phyloP scores from a whole-genome alignment of 1,140 invertebrate species.

The Apis mellifera region Amel_HAv3.1 CM009934.2:4373001-4373500 shows the following conservation, averaged over 20 bases:
- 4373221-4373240: not conserved
- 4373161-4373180: not conserved
- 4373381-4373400: not conserved
- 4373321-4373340: not conserved
- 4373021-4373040: not conserved
- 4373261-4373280: not conserved
- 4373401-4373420: conserved; percentile 4
- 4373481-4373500: not conserved
- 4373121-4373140: not conserved
- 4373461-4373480: not conserved
- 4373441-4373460: not conserved
- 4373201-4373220: conserved; percentile 5
- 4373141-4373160: conserved; percentile 11
- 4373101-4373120: not conserved
- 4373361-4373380: not conserved
- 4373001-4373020: not conserved
- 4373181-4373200: not conserved
- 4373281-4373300: not conserved
- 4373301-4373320: not conserved
- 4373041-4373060: not conserved
- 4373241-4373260: conserved; percentile 24
- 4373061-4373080: not conserved
- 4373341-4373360: not conserved
- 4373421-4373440: not conserved
- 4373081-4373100: not conserved